Evolutionary conservation across 2,888 invertebrate species (phyloP), one percentile per base, ranked within the genome.

Genomic region (Clunio marinus): DNA sequence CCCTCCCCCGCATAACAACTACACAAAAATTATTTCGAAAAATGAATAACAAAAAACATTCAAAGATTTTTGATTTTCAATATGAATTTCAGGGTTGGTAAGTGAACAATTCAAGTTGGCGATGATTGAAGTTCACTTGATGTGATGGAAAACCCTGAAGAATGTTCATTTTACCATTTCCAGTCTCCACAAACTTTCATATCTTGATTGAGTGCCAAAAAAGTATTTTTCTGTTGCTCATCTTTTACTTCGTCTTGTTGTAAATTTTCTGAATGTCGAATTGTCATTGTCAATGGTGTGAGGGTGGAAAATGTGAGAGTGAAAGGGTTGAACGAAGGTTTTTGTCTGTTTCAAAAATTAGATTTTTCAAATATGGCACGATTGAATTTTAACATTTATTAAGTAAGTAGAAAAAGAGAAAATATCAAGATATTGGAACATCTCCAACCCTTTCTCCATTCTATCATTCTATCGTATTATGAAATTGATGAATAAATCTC

Each of bases 151-250:
- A 51, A 20, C 20, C 51, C 51, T 51, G 51, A 17, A 8, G 51
- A 20, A 51, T 51, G 22, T 13, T 60, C 27, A n/a, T 58, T 58
- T 58, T 28, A 37, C 60, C 60, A 25, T 15, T 35, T n/a, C n/a
- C n/a, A n/a, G n/a, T n/a, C 37, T 20, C 60, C n/a, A n/a, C 60
- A 32, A 32, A 35, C n/a, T 63, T 25, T 17, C 28, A 46, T 46
- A 63, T 63, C 63, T 63, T 63, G 63, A 63, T 63, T 63, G 63
- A 63, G 46, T 63, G 63, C 63, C 60, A 60, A 22, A 41, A 60
- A 22, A 60, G 17, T 15, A 3, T 51, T 55, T 27, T 57, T 24
- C 57, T 57, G 25, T 57, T 57, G 57, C 57, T 57, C 24, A 25
- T 57, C n/a, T 27, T n/a, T n/a, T n/a, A n/a, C 22, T 7, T 55